Evolutionary conservation across 2,797 vertebrate species (phyloP).

Genomic region (Paratrypauchen microcephalus): DNA sequence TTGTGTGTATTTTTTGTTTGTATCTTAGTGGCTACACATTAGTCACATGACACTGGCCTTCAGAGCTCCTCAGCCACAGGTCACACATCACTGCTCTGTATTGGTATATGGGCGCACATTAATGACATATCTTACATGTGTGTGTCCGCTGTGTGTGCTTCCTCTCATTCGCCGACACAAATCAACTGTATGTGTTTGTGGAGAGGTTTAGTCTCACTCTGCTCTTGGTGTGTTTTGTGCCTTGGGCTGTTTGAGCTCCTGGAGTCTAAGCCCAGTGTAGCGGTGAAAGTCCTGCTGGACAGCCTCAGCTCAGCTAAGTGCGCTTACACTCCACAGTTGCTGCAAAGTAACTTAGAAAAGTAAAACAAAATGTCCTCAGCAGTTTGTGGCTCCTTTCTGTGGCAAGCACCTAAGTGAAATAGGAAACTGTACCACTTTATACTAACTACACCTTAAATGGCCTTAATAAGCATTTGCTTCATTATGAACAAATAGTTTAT

Average conservation of each 20-base stretch:
- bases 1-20: constrained; percentile 43
- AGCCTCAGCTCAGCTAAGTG: constrained; percentile 35
- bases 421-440: too few species aligned
- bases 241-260: constrained; percentile 64
- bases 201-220: constrained; percentile 42
- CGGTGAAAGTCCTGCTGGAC: constrained; percentile 73
- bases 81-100: constrained; percentile 27
- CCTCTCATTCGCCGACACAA: constrained; percentile 13
- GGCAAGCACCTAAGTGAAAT: background rate
- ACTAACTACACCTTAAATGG: too few species aligned
- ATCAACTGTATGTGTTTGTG: constrained; percentile 49
- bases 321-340: constrained; percentile 34
- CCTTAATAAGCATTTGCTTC: too few species aligned
- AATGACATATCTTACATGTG: background rate
- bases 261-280: constrained; percentile 67
- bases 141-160: constrained; percentile 1
- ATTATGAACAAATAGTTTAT: too few species aligned
- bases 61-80: constrained; percentile 65
- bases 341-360: constrained; percentile 34
- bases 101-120: constrained; percentile 13
- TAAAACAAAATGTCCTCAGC: constrained; percentile 29
- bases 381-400: background rate
- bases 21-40: constrained; percentile 79
- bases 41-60: constrained; percentile 83
- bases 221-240: constrained; percentile 48